phyloP scores from a whole-genome alignment of 53 echinoderm and acorn worm species.

The Astropecten irregularis region DNA sequence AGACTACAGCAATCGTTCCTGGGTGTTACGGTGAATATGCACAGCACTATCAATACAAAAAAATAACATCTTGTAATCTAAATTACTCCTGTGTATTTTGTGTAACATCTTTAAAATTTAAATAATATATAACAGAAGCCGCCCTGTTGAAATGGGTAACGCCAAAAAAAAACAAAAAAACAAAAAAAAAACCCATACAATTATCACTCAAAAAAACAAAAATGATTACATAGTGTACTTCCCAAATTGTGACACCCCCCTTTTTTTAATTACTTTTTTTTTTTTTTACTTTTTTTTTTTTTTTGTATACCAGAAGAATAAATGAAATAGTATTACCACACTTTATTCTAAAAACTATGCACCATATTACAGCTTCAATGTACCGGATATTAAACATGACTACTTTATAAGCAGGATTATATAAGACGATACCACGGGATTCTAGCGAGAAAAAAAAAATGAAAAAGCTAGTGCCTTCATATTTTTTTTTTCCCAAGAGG shows the following conservation, averaged over 20 bases:
- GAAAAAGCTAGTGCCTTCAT: too few species aligned
- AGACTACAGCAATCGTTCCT: neutral
- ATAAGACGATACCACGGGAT: too few species aligned
- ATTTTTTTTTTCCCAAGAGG: too few species aligned
- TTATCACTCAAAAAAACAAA: conserved; percentile 29
- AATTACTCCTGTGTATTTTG: neutral
- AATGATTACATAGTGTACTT: conserved; percentile 6
- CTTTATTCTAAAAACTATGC: conserved; percentile 10
- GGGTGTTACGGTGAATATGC: neutral
- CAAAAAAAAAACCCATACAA: conserved; percentile 4
- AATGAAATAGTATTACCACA: neutral
- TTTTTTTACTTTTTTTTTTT: neutral
- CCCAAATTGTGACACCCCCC: neutral
- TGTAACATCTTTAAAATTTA: neutral
- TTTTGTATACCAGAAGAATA: neutral
- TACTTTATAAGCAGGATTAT: too few species aligned
- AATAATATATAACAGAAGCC: conserved; percentile 36
- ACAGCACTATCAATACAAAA: conserved; percentile 44
- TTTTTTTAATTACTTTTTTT: too few species aligned
- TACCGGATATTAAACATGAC: too few species aligned
- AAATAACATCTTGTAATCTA: conserved; percentile 6
- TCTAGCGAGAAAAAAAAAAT: too few species aligned
- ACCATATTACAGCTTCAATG: neutral
- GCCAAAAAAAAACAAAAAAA: conserved; percentile 5
- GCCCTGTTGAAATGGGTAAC: neutral